Conservation (phyloP, 2,797 vertebrate species). For the Hemitrygon akajei region DNA sequence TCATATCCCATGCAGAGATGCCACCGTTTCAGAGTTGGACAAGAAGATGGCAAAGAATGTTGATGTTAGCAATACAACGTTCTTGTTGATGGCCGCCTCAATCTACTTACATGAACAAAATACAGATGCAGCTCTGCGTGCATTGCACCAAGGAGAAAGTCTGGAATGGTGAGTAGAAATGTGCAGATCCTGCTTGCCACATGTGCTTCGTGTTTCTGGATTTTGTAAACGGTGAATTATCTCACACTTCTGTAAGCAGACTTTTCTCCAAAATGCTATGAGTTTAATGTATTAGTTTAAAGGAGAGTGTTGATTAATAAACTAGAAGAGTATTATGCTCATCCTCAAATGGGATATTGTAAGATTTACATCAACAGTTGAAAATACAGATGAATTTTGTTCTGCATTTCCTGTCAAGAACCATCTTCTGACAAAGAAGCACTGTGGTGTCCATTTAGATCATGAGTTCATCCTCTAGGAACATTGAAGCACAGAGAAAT, state of each 20-base stretch:
- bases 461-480: background rate
- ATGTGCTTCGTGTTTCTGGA: background rate
- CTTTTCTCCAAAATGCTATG: background rate
- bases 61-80: conserved; percentile 79
- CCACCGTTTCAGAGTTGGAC: conserved; percentile 75
- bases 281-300: background rate
- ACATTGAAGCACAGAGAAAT: too few species aligned
- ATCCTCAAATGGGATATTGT: background rate
- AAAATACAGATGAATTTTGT: background rate
- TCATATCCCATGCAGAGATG: conserved; percentile 58
- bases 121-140: conserved; percentile 73
- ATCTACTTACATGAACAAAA: conserved; percentile 81
- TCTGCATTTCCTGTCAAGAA: background rate
- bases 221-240: background rate
- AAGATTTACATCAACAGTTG: background rate
- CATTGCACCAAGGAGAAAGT: conserved; percentile 86
- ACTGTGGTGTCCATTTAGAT: background rate
- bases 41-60: conserved; percentile 84
- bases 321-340: background rate
- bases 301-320: background rate
- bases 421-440: background rate
- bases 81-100: conserved; percentile 86
- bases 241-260: too few species aligned
- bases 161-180: conserved; percentile 73
- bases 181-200: background rate